These are phyloP conservation scores for Herpetotheres cachinnans DNA, from an alignment of 2,113 vertebrate species.

Conservation along the genomic window DNA sequence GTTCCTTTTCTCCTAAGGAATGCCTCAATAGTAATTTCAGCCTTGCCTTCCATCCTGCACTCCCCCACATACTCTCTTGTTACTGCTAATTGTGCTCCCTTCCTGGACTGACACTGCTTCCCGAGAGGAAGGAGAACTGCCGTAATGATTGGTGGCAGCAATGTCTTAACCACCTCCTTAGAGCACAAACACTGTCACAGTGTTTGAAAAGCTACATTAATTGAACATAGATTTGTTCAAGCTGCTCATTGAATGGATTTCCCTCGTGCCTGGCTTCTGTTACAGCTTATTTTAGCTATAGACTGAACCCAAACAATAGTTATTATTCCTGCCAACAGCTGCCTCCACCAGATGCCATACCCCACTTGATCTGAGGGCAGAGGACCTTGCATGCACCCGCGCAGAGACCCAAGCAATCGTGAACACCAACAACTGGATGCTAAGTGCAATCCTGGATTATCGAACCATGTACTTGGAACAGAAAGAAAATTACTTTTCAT, in stretches of 20 bases:
- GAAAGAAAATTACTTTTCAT: neutral
- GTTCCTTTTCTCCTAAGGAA: neutral
- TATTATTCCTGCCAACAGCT: neutral
- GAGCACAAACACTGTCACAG: constrained; percentile 57
- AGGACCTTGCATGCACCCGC: neutral
- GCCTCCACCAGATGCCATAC: rapidly evolving
- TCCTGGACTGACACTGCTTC: constrained; percentile 56
- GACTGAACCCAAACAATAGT: neutral
- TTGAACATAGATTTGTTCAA: constrained; percentile 67
- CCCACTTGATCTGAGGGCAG: neutral
- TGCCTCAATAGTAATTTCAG: neutral
- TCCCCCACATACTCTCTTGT: constrained; percentile 28
- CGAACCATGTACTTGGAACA: rapidly evolving
- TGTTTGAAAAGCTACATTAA: constrained; percentile 66
- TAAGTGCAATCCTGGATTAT: neutral
- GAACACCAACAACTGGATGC: neutral
- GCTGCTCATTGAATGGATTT: constrained; percentile 59
- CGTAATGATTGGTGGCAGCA: constrained; percentile 59
- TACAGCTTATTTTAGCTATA: constrained; percentile 51
- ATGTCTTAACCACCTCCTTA: constrained; percentile 62
- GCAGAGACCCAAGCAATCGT: neutral
- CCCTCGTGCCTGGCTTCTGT: constrained; percentile 35
- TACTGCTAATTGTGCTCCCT: constrained; percentile 54
- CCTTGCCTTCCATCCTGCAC: neutral
- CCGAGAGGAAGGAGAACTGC: constrained; percentile 32